Evolutionary conservation across 2,797 vertebrate species (phyloP).

Genomic region (Ptychobarbus kaznakovi): DNA sequence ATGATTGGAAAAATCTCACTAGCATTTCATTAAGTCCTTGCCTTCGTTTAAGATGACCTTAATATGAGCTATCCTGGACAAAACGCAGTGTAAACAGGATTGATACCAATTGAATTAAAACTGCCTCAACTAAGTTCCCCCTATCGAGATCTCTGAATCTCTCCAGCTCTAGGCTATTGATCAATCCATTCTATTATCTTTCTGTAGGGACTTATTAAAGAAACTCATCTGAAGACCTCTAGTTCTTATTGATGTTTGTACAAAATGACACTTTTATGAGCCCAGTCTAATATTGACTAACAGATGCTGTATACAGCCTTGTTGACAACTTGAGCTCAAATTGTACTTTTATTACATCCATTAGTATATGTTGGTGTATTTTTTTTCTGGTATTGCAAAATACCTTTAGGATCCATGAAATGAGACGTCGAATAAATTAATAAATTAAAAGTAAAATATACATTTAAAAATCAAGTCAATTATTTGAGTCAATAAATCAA

Average conservation of each 20-base stretch:
- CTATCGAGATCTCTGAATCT: conserved; percentile 27
- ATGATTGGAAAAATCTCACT: conserved; percentile 11
- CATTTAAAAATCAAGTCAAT: background rate
- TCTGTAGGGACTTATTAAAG: conserved; percentile 55
- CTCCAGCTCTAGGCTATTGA: conserved; percentile 41
- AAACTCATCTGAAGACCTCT: conserved; percentile 44
- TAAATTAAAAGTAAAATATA: background rate
- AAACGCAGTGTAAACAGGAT: conserved; percentile 18
- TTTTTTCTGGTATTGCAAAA: background rate
- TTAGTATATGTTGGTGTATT: background rate
- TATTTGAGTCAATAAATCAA: background rate
- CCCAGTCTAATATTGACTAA: conserved; percentile 44
- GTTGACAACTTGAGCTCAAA: conserved; percentile 21
- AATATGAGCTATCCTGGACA: background rate
- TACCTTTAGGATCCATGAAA: background rate
- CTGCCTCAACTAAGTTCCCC: background rate
- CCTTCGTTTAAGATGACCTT: conserved; percentile 34
- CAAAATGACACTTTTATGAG: conserved; percentile 50
- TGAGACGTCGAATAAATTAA: background rate
- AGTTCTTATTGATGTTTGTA: conserved; percentile 46
- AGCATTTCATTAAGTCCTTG: conserved; percentile 23
- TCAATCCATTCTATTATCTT: conserved; percentile 51
- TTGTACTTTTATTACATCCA: background rate
- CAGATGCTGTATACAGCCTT: conserved; percentile 12
- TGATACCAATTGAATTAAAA: conserved; percentile 37